Percentiles rank a stretch among this genome's conserved stretches.
Evolutionary conservation across 2,797 vertebrate genomes (phyloP).

Genomic region (Danio kyathit): DNA sequence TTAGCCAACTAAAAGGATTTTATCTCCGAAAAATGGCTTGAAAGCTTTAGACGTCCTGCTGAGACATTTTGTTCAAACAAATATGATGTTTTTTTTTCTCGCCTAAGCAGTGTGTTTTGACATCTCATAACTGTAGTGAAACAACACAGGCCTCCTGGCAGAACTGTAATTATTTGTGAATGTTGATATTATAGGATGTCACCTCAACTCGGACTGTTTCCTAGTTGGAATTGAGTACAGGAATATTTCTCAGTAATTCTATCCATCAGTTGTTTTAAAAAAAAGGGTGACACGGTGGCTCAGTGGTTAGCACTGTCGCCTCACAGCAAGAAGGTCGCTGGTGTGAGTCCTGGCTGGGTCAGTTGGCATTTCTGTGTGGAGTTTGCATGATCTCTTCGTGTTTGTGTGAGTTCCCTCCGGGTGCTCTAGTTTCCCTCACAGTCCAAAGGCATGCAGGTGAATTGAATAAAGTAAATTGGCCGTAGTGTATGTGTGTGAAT

Average conservation of each 20-base stretch:
- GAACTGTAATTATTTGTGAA: conserved; percentile 29
- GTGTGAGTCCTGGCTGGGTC: too few relatives aligned
- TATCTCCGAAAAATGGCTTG: conserved; percentile 31
- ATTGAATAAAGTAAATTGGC: too few relatives aligned
- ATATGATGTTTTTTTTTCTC: background rate
- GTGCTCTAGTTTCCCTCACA: too few relatives aligned
- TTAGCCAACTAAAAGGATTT: conserved; percentile 42
- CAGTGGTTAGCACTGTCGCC: too few relatives aligned
- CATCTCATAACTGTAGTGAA: conserved; percentile 25
- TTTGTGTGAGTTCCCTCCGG: too few relatives aligned
- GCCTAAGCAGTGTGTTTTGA: background rate
- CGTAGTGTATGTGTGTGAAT: too few relatives aligned
- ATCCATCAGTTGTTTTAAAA: too few relatives aligned
- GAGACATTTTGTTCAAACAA: conserved; percentile 27
- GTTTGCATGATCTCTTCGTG: too few relatives aligned
- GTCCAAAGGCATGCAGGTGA: too few relatives aligned
- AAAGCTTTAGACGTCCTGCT: conserved; percentile 23
- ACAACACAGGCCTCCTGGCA: conserved; percentile 19
- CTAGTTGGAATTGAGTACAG: conserved; percentile 21
- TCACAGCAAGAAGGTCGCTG: too few relatives aligned
- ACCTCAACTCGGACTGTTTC: conserved; percentile 19
- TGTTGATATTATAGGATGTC: conserved; percentile 29
- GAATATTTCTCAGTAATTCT: conserved; percentile 43
- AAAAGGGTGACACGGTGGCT: too few relatives aligned
- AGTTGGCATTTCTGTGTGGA: too few relatives aligned